Base-by-base conservation (phyloP, 2,797 vertebrate species). In the Gymnoscopelus microlampas region DNA sequence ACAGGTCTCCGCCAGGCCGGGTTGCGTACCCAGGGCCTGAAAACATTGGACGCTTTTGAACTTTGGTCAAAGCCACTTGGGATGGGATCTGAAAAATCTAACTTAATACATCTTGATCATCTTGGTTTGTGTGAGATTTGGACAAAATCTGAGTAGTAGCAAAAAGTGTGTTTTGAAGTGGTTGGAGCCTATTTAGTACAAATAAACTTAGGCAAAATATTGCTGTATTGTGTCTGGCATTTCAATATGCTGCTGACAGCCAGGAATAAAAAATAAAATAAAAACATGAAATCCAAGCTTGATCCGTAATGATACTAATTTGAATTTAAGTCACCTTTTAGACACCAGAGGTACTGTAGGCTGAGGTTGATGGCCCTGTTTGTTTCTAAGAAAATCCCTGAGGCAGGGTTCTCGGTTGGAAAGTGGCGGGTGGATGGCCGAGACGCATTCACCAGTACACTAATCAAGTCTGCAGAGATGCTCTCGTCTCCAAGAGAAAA, bases 381-480 rank as follows among this genome's bases (percentile, higher is more conserved):
- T n/a, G 24, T 80, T 78, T 84, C 82, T 71, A 79, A 74, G 62
- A 89, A 87, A 83, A 88, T 65, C 75, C 39, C 71, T 4, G 0
- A 59, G 53, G 47, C 1, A 1, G 50, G 48, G 53, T 39, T 63
- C 62, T 60, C 19, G 24, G 64, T 58, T 63, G 47, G 51, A 73
- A 50, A 68, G 44, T 0, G 12, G 59, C 54, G 26, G 55, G 50
- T 50, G 49, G 1, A 23, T 19, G 3, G 68, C 59, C 68, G 79
- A 85, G 53, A 67, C 53, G 23, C 50, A 13, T 73, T 76, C 5
- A 7, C 47, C 0, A 5, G 9, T 71, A 48, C 5, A 75, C 63
- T 77, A 81, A 85, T 87, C 61, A 79, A 66, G 74, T 70, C 70
- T 55, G 66, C 74, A 75, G 74, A 66, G 62, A 49, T 51, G 48